Conservation (phyloP, 1,140 invertebrate genomes). For the Manduca sexta region DNA sequence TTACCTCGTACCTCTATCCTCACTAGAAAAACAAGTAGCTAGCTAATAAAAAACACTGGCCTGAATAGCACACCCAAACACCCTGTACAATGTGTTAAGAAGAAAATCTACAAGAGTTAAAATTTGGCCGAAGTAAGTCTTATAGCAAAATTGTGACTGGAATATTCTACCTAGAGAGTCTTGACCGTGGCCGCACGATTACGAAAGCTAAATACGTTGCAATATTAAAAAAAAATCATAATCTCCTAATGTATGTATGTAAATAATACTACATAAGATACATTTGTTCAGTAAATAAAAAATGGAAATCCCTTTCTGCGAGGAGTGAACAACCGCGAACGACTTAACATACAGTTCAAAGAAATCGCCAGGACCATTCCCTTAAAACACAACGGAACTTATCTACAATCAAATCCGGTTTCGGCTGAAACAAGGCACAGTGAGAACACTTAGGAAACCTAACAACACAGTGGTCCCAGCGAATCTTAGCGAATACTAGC, state of each 20-base stretch:
- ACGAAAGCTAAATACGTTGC: conserved; percentile 16
- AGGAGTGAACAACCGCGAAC: conserved; percentile 21
- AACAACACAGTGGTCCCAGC: conserved; percentile 30
- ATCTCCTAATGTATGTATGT: conserved; percentile 25
- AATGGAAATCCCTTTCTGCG: conserved; percentile 20
- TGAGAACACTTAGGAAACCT: conserved; percentile 13
- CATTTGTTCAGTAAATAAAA: conserved; percentile 27
- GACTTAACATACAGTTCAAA: conserved; percentile 8
- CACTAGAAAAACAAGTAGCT: no score
- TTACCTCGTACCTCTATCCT: no score
- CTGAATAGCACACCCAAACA: not conserved
- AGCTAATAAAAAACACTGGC: no score
- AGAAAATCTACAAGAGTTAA: conserved; percentile 10
- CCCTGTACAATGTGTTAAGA: conserved; percentile 1
- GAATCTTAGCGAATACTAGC: conserved; percentile 2
- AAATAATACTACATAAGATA: conserved; percentile 31
- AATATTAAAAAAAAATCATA: conserved; percentile 20
- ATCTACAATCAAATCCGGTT: conserved; percentile 20
- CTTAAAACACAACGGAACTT: conserved; percentile 6
- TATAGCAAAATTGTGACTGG: conserved; percentile 22
- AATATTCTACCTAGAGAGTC: conserved; percentile 17
- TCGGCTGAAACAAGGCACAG: conserved; percentile 26
- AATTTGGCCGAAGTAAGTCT: conserved; percentile 18
- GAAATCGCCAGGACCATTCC: conserved; percentile 27
- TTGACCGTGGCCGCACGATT: conserved; percentile 10